phyloP scores from a whole-genome alignment of 64 coral and sea anemone species.

The Stylophora pistillata region DNA sequence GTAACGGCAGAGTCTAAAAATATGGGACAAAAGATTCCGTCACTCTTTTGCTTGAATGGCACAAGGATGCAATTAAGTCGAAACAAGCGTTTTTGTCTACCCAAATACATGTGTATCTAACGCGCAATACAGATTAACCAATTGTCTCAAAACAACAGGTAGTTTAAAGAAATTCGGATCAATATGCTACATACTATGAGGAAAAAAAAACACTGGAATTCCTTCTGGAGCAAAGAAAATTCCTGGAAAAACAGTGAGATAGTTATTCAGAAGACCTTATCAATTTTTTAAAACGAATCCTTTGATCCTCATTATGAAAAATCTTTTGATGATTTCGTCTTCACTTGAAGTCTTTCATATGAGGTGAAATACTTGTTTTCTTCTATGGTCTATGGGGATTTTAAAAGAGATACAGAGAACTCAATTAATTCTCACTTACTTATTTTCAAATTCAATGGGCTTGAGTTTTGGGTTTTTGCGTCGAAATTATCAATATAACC shows the following conservation, averaged over 20 bases:
- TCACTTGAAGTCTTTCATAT: no score
- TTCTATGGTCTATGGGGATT: no score
- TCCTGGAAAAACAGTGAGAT: no score
- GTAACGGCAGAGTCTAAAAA: not conserved
- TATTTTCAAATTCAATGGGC: no score
- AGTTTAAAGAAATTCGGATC: not conserved
- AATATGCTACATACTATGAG: not conserved
- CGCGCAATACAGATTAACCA: not conserved
- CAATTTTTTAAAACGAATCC: no score
- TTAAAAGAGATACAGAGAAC: no score
- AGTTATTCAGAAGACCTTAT: no score
- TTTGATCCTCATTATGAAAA: no score
- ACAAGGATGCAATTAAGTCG: not conserved
- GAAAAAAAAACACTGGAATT: not conserved
- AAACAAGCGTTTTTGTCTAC: slow-evolving; percentile 3
- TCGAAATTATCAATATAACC: not conserved
- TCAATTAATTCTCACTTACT: not conserved
- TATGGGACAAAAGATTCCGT: not conserved
- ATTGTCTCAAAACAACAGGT: not conserved
- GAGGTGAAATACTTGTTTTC: no score
- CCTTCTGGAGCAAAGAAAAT: not conserved
- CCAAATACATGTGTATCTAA: not conserved
- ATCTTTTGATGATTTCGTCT: no score
- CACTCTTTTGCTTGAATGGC: not conserved
- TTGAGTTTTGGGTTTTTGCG: not conserved